Evolutionary conservation across 2,888 invertebrate genomes (phyloP).

Genomic region (Hirtodrosophila histrioides): DNA sequence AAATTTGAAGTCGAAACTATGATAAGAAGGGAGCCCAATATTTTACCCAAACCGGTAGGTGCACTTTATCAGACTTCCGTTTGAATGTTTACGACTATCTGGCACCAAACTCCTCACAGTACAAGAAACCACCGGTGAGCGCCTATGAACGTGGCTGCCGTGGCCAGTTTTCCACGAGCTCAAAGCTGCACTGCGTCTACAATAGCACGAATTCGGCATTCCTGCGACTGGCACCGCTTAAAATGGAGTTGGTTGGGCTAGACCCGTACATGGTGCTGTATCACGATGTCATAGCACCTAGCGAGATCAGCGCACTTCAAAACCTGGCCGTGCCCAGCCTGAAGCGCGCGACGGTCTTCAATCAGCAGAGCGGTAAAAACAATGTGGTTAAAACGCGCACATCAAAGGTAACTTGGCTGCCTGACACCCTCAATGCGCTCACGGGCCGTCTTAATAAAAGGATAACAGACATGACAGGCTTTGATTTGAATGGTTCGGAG

Average conservation of each 20-base stretch:
- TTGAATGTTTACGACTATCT: background rate
- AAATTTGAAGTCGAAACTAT: constrained; percentile 60
- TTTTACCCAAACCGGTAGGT: constrained; percentile 30
- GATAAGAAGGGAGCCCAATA: constrained; percentile 52
- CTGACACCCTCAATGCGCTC: constrained; percentile 48
- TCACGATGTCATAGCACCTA: constrained; percentile 73
- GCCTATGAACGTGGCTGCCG: constrained; percentile 75
- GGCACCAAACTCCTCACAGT: constrained; percentile 11
- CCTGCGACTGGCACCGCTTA: constrained; percentile 77
- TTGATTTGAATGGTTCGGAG: constrained; percentile 72
- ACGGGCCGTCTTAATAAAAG: constrained; percentile 67
- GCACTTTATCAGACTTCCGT: constrained; percentile 1
- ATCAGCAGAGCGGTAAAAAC: constrained; percentile 13
- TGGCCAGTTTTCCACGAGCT: constrained; percentile 54
- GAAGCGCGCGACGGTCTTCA: constrained; percentile 75
- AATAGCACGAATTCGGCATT: constrained; percentile 76
- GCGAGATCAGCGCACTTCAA: constrained; percentile 73
- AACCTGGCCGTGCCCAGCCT: constrained; percentile 63
- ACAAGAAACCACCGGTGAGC: rapidly evolving
- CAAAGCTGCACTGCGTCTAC: constrained; percentile 71
- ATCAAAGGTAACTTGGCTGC: constrained; percentile 80
- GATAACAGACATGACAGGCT: constrained; percentile 79
- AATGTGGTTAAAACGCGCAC: constrained; percentile 66
- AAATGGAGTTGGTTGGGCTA: constrained; percentile 75
- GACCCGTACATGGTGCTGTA: constrained; percentile 80